A percentile compares a stretch with the other conserved stretches of the same genome.
phyloP scores from a whole-genome alignment of 1,140 invertebrate species.

The Ceratina japonica region DNA sequence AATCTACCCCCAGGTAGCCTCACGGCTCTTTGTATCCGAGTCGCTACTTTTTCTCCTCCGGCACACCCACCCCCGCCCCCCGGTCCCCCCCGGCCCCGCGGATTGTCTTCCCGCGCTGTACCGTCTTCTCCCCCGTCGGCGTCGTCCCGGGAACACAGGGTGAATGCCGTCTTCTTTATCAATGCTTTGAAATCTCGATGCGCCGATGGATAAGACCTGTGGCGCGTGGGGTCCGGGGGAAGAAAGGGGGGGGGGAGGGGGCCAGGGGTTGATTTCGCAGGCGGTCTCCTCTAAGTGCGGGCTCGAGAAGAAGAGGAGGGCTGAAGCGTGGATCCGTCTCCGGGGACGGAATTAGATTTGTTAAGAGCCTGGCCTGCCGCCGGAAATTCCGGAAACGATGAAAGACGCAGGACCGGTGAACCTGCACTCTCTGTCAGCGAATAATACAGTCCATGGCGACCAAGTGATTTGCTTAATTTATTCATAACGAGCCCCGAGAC shows the following conservation, averaged over 20 bases:
- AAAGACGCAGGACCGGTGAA: neutral
- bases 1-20: slow-evolving; percentile 58
- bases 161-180: slow-evolving; percentile 58
- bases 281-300: neutral
- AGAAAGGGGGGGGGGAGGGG: neutral
- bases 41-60: neutral
- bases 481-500: slow-evolving; percentile 26
- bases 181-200: slow-evolving; percentile 56
- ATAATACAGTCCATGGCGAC: slow-evolving; percentile 26
- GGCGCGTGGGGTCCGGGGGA: neutral
- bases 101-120: slow-evolving; percentile 15
- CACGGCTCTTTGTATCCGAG: slow-evolving; percentile 50
- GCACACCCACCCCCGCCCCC: neutral
- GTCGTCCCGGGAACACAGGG: slow-evolving; percentile 4
- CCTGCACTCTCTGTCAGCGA: slow-evolving; percentile 22
- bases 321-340: slow-evolving; percentile 20
- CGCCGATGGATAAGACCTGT: slow-evolving; percentile 35
- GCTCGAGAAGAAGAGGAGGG: neutral
- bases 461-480: slow-evolving; percentile 34
- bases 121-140: neutral
- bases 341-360: slow-evolving; percentile 52
- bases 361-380: slow-evolving; percentile 39
- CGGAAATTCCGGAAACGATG: neutral
- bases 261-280: slow-evolving; percentile 27
- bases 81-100: neutral